Base-by-base conservation (phyloP, 2,797 vertebrate genomes). In the Diceros bicornis region DNA sequence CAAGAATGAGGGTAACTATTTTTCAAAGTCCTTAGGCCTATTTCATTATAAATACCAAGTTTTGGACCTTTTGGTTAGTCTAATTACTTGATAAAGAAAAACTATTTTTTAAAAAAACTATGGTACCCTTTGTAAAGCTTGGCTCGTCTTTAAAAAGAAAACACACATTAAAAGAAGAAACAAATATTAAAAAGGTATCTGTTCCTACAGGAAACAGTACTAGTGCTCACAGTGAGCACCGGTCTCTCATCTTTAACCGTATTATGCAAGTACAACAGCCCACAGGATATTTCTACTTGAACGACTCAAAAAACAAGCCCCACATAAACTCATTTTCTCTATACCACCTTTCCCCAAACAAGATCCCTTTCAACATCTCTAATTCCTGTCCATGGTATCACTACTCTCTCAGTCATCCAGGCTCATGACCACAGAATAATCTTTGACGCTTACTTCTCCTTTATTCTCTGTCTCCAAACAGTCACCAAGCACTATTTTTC, bases 1-100 rank as follows among this genome's bases (percentile, higher is more conserved):
- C 23, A 89, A 95, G 91, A 97, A 94, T 64, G 55, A 94, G 18
- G 61, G n/a, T 32, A 84, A 90, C n/a, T 90, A 62, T 59, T 94
- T 93, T 95, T 95, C 32, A 89, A 83, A 74, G 90, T 83, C 52
- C 16, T 79, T 71, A 92, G 27, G 4, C 13, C 55, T 50, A 32
- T 68, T 85, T 94, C 77, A 88, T 29, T 68, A 86, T 11, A 94
- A 20, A 69, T 66, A 71, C 3, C 61, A 96, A 91, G 6, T 37
- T 95, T 27, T 29, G 13, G 52, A 83, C 34, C 27, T 68, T 90
- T 17, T 57, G 1, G 77, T 23, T 85, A 94, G 14, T 77, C 16
- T 44, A 89, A 77, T 47, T 93, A 72, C 66, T 85, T 88, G 23
- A 68, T 96, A 95, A 78, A 72, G 23, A 62, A 47, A 83, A 94